Evolutionary conservation across 1,140 invertebrate species (phyloP).

Genomic region (Orchestia grillus): DNA sequence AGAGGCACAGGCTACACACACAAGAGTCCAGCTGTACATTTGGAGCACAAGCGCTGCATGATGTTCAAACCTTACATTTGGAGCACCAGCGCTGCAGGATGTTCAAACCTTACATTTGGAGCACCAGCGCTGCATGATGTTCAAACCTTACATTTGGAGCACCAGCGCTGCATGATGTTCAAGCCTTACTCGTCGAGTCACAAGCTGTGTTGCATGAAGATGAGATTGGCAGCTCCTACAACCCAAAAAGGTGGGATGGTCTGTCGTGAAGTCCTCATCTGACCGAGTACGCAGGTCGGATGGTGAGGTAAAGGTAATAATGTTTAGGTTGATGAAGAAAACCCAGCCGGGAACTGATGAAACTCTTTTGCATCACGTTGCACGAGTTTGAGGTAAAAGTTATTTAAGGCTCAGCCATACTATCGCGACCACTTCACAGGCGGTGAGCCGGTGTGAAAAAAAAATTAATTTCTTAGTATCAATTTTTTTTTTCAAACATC

Average conservation of each 20-base stretch:
- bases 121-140: background rate
- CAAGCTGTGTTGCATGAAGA: background rate
- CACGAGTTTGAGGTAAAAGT: background rate
- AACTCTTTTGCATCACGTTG: background rate
- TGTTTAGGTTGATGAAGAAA: no score
- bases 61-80: background rate
- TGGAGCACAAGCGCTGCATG: background rate
- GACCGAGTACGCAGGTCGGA: no score
- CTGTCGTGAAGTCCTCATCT: no score
- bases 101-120: background rate
- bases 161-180: background rate
- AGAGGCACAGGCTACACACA: background rate
- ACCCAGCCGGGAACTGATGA: background rate
- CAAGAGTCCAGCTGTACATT: background rate
- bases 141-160: background rate
- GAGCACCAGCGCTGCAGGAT: background rate
- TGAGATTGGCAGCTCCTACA: no score
- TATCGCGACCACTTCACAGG: no score
- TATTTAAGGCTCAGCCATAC: no score
- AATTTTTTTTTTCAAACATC: no score
- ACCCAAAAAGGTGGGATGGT: no score
- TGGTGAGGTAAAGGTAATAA: no score
- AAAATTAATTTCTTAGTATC: background rate
- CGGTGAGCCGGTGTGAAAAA: no score
- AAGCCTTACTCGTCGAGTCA: background rate